Evolutionary conservation across 2,888 invertebrate genomes (phyloP).

Genomic region (Pinctada fucata): DNA sequence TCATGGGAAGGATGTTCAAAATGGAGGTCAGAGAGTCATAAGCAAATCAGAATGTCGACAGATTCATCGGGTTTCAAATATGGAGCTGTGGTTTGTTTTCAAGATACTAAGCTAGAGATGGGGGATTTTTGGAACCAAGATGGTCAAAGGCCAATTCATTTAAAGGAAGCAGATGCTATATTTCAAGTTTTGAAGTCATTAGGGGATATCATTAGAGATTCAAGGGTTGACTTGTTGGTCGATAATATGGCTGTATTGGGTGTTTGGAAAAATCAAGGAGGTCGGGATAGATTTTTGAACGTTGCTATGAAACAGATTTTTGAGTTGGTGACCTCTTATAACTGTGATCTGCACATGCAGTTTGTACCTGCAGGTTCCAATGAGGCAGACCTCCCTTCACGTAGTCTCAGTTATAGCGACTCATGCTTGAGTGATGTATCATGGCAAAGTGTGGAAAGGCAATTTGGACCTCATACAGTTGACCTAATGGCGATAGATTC

Average conservation of each 20-base stretch:
- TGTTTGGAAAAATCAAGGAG: constrained; percentile 15
- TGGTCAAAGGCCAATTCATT: constrained; percentile 21
- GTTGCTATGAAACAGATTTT: not conserved
- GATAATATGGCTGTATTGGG: constrained; percentile 18
- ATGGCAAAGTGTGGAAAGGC: not conserved
- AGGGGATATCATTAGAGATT: not conserved
- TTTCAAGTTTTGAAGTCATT: constrained; percentile 3
- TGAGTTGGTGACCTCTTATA: not conserved
- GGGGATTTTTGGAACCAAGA: constrained; percentile 20
- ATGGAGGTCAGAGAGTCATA: constrained; percentile 14
- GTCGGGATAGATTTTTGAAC: constrained; percentile 9
- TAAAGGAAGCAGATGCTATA: constrained; percentile 27
- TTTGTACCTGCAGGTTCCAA: not conserved
- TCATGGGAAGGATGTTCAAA: not conserved
- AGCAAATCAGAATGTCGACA: not conserved
- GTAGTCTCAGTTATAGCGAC: not conserved
- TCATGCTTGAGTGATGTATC: not conserved
- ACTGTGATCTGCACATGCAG: not conserved
- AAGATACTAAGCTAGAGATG: not conserved
- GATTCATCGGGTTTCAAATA: constrained; percentile 5
- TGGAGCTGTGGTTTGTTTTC: constrained; percentile 13
- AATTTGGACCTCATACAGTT: not conserved
- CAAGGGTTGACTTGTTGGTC: constrained; percentile 9
- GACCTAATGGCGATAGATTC: not conserved
- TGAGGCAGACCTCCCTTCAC: not conserved